phyloP scores from a whole-genome alignment of 30 jellyfish, hydroid and myxozoan species.

The Cassiopea andromeda region DNA sequence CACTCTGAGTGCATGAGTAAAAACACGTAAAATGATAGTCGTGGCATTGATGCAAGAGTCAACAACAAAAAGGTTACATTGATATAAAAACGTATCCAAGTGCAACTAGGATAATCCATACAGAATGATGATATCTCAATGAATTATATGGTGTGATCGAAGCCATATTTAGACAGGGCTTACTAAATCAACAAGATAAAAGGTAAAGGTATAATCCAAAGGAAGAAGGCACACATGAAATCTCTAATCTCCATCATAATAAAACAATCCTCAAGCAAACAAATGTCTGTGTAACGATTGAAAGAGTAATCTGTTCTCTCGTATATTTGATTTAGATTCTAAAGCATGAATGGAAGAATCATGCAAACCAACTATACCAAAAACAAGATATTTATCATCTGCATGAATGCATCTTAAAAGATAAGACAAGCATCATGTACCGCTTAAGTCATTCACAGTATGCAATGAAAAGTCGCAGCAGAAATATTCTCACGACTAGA shows the following conservation, averaged over 20 bases:
- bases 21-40: too few relatives aligned
- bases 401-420: neutral
- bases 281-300: neutral
- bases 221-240: neutral
- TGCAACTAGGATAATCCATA: neutral
- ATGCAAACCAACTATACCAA: neutral
- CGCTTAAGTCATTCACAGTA: neutral
- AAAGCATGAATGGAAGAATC: slow-evolving; percentile 1
- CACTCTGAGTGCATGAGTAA: too few relatives aligned
- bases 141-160: neutral
- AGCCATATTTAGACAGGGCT: neutral
- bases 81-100: neutral
- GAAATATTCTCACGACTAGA: neutral
- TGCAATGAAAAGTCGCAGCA: neutral
- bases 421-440: neutral
- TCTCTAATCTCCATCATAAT: neutral
- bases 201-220: neutral
- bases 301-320: neutral
- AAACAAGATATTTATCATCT: neutral
- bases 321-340: neutral
- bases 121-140: neutral
- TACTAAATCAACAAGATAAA: neutral
- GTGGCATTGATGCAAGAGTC: too few relatives aligned
- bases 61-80: neutral
- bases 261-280: neutral